Percentiles rank a stretch among this genome's conserved stretches.
Evolutionary conservation across 1,140 invertebrate species (phyloP).

Genomic region (Batillaria attramentaria): DNA sequence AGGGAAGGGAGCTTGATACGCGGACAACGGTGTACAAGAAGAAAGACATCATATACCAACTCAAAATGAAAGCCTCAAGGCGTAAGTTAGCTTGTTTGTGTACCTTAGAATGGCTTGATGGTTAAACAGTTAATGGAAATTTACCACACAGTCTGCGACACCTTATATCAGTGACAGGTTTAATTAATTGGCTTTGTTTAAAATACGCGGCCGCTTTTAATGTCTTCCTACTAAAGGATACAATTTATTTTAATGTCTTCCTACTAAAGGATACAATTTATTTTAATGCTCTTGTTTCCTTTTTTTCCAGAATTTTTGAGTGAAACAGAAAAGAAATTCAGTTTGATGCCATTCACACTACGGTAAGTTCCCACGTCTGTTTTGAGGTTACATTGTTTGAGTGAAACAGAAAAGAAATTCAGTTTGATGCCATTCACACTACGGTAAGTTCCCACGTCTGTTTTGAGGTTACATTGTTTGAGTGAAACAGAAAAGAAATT

Average conservation of each 20-base stretch:
- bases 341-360: constrained; percentile 86
- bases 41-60: constrained; percentile 93
- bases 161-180: too few species aligned
- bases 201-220: constrained; percentile 1
- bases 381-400: too few species aligned
- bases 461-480: too few species aligned
- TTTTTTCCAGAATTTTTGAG: constrained; percentile 85
- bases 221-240: not conserved
- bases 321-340: constrained; percentile 93
- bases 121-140: too few species aligned
- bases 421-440: constrained; percentile 88
- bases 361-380: too few species aligned
- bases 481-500: constrained; percentile 93
- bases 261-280: too few species aligned
- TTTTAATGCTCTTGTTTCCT: too few species aligned
- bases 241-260: too few species aligned
- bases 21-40: constrained; percentile 98
- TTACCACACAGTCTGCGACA: too few species aligned
- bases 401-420: constrained; percentile 92
- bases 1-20: constrained; percentile 88
- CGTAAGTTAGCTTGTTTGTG: constrained; percentile 70
- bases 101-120: too few species aligned
- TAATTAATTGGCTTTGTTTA: too few species aligned
- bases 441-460: too few species aligned
- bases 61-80: constrained; percentile 97